Evolutionary conservation across 2,888 invertebrate genomes (phyloP), one percentile per base, ranked within the genome.

Genomic region (Mimachlamys varia): DNA sequence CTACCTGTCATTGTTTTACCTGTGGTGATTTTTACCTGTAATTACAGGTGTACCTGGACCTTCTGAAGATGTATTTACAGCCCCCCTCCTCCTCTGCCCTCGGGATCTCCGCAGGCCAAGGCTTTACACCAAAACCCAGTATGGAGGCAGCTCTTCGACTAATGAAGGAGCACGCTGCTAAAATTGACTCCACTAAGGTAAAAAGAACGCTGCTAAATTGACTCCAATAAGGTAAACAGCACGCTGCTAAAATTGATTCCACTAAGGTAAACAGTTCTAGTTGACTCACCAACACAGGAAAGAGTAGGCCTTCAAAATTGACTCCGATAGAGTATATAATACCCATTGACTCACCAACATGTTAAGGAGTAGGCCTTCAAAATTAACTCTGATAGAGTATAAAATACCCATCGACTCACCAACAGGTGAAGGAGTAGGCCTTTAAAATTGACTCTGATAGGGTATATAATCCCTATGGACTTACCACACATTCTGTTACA

Each of bases 171-270:
- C 98, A 99, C 96, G 98, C 99, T 0, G 97, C 98, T 17, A 98
- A 98, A 96, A 98, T 99, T 94, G 98, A 99, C 94, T 98, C 99
- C 0, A 96, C 98, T 17, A 98, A 98, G 97, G 98, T 98, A 95
- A 93, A 93, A 27, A 49, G 38, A 50, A 4, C 38, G n/a, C 0
- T 97, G 98, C 17, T 98, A 98, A 96, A 98, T 99, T 94, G 98
- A 99, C 94, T 98, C 99, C 0, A 53, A 62, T 22, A 22, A 62
- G 4, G 62, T 62, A 27, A n/a, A 22, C 7, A 53, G 53, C 13
- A 12, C 15, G 19, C 12, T 15, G 5, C 5, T 15, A 53, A 53
- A 53, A 2, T 53, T 12, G 17, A 17, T 12, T 15, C 53, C 53
- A 53, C 19, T 10, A 53, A 53, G 53, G 13, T 53, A 53, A 53